phyloP scores from a whole-genome alignment of 2,797 vertebrate species.

The Dipus sagitta region DNA sequence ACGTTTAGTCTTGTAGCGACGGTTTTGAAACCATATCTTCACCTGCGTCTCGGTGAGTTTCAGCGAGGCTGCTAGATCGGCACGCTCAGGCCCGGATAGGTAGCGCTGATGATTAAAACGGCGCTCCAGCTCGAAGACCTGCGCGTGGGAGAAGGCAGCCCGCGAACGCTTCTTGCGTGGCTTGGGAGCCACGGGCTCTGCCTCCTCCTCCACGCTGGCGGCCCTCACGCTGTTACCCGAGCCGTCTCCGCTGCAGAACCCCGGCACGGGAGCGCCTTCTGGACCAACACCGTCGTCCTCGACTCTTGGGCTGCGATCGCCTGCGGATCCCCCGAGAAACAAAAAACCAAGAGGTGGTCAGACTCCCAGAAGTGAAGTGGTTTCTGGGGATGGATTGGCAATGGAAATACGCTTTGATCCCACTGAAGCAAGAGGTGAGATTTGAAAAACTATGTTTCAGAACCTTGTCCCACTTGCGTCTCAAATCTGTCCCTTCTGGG shows the following conservation, averaged over 20 bases:
- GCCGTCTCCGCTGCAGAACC: constrained; percentile 75
- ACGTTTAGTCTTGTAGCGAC: constrained; percentile 98
- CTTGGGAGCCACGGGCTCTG: constrained; percentile 88
- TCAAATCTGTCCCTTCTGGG: not conserved
- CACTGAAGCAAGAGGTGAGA: not conserved
- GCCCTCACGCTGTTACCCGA: constrained; percentile 73
- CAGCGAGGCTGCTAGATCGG: constrained; percentile 97
- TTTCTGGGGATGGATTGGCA: not conserved
- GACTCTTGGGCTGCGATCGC: constrained; percentile 87
- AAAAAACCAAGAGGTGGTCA: constrained; percentile 65
- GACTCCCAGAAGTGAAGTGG: not conserved
- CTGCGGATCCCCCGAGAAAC: constrained; percentile 58
- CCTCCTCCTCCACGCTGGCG: constrained; percentile 84
- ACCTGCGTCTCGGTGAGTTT: constrained; percentile 99
- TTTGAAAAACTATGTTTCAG: not conserved
- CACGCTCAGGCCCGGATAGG: constrained; percentile 97
- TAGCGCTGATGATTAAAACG: constrained; percentile 99
- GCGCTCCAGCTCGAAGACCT: constrained; percentile 99
- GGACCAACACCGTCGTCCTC: constrained; percentile 80
- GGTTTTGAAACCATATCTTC: constrained; percentile 99
- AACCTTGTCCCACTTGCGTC: not conserved
- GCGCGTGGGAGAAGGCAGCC: constrained; percentile 98
- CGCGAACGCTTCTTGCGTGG: constrained; percentile 98
- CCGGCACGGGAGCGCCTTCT: constrained; percentile 71
- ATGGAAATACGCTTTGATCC: not conserved